These are phyloP conservation scores for Marronus borbonicus DNA, from an alignment of 2,888 invertebrate species.

Conservation along the genomic window DNA sequence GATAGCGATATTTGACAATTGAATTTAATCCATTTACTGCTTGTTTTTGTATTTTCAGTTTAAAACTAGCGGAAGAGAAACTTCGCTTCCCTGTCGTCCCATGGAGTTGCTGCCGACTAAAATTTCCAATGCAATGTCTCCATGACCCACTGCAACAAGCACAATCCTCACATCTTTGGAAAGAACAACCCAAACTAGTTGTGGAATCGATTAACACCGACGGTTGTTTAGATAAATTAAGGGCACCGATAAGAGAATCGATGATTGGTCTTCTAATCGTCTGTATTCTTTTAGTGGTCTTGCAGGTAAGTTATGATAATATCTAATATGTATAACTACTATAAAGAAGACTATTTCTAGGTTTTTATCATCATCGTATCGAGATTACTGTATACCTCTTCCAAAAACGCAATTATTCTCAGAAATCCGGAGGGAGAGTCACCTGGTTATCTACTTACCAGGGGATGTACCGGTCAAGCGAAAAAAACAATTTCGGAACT, in stretches of 20 bases:
- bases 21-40: not conserved
- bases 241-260: conserved; percentile 62
- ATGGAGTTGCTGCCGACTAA: conserved; percentile 76
- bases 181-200: conserved; percentile 64
- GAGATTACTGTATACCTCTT: conserved; percentile 73
- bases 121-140: conserved; percentile 75
- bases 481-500: conserved; percentile 66
- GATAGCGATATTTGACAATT: too few relatives aligned
- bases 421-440: conserved; percentile 71
- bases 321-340: not conserved
- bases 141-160: conserved; percentile 76
- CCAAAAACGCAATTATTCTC: conserved; percentile 72
- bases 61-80: conserved; percentile 71
- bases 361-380: conserved; percentile 72
- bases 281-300: conserved; percentile 58
- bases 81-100: conserved; percentile 73
- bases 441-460: conserved; percentile 70
- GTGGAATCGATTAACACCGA: conserved; percentile 66
- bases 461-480: conserved; percentile 65
- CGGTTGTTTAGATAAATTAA: conserved; percentile 66
- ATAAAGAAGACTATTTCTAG: conserved; percentile 63
- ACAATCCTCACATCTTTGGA: conserved; percentile 65
- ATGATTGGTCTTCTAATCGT: conserved; percentile 61
- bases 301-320: conserved; percentile 59
- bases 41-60: conserved; percentile 61